Percentiles rank a stretch among this genome's conserved stretches.
These are phyloP conservation scores for Eupithecia abbreviata DNA, from an alignment of 2,888 invertebrate species.

Conservation along the genomic window DNA sequence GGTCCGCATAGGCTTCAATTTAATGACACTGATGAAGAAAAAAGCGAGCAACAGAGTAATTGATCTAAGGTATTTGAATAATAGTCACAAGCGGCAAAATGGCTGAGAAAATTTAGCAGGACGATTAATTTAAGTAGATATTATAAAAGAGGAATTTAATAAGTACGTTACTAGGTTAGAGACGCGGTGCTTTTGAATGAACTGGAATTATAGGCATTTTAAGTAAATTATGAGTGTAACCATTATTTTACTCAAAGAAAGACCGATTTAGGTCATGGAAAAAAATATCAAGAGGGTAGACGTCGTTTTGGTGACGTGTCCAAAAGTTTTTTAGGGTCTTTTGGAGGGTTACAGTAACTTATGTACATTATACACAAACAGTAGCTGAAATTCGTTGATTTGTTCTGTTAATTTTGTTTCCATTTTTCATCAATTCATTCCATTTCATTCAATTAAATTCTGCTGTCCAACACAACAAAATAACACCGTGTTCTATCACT, in stretches of 20 bases:
- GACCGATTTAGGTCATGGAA: background rate
- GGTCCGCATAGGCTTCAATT: slow-evolving; percentile 48
- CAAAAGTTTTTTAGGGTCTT: no score
- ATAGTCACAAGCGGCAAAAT: slow-evolving; percentile 23
- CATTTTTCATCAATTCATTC: background rate
- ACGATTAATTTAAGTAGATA: background rate
- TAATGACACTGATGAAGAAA: slow-evolving; percentile 50
- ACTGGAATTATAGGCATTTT: background rate
- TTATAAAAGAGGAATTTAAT: background rate
- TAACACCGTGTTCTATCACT: background rate
- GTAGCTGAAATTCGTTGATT: background rate
- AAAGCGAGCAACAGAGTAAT: slow-evolving; percentile 31
- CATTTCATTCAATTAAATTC: background rate
- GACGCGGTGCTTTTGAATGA: background rate
- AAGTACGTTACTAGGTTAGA: background rate
- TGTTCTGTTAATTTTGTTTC: background rate
- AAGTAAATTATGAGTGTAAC: background rate
- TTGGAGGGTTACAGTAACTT: no score
- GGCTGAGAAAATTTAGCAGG: slow-evolving; percentile 18
- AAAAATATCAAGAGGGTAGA: background rate
- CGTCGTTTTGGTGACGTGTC: no score
- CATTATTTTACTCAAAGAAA: background rate
- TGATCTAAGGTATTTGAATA: slow-evolving; percentile 32
- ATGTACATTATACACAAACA: no score
- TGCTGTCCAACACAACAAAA: background rate